Base-by-base conservation (phyloP, 2,797 vertebrate species). In the Echeneis naucrates region DNA sequence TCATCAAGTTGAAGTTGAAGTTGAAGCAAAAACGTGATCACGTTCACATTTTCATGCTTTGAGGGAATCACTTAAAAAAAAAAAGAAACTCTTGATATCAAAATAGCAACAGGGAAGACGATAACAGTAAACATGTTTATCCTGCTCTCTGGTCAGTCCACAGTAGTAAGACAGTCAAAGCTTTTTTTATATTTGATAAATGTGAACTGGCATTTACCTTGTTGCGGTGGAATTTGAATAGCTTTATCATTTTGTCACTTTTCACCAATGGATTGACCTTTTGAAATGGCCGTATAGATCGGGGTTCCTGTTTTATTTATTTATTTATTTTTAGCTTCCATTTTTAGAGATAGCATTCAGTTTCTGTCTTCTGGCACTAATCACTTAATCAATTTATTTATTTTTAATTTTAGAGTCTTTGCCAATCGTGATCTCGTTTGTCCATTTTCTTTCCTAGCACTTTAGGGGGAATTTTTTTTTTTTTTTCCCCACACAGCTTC, bases 201-300 rank as follows among this genome's bases (percentile, higher is more conserved):
- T 82, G 70, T 56, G 59, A 87, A 74, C 66, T 90, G 87, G 87
- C 89, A 91, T 92, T 92, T 93, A 80, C 77, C 54, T 54, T 62
- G 53, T 70, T 85, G 66, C 75, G 77, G 74, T 82, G 68, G 80
- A 84, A 82, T 88, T 87, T 83, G 58, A 78, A 86, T 85, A 77
- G 75, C 65, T 80, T 84, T 60, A 82, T 85, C 77, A 62, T 75
- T 76, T 86, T 85, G 78, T 73, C 76, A 48, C 77, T 76, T 69
- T 57, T 37, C 73, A 68, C 68, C 72, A 68, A 64, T 55, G 55
- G n/a, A 44, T 64, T 81, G 82, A 79, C 84, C 77, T 90, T 90
- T 84, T 80, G n/a, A 61, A 84, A 88, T 86, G 78, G 75, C 72
- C 57, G 10, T 30, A 50, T 26, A 48, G 73, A 76, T 58, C 71